Evolutionary conservation across 2,888 invertebrate species (phyloP).

Genomic region (Orchesellides sinensis): DNA sequence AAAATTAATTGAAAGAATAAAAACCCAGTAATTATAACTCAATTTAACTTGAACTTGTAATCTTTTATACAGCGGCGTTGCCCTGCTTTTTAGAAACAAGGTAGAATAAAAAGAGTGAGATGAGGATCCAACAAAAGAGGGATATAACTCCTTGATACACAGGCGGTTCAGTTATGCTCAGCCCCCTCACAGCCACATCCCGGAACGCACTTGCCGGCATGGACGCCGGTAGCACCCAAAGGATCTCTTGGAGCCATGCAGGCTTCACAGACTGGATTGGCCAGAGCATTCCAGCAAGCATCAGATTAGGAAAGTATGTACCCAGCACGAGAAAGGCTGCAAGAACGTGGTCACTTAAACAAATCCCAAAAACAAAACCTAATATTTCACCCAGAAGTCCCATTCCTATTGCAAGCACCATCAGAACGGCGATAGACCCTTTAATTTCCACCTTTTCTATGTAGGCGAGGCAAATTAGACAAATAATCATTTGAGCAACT

Average conservation of each 20-base stretch:
- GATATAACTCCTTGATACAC: neutral
- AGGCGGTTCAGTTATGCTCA: neutral
- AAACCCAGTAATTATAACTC: too few species aligned
- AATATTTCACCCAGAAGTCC: neutral
- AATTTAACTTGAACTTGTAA: too few species aligned
- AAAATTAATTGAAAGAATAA: too few species aligned
- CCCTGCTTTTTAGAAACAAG: neutral
- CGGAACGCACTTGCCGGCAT: neutral
- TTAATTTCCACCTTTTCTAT: neutral
- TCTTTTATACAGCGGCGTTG: neutral
- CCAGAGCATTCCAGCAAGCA: neutral
- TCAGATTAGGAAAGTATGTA: neutral
- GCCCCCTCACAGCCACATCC: neutral
- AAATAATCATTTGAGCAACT: neutral
- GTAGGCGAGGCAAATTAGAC: neutral
- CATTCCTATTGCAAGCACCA: neutral
- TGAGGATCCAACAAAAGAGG: neutral
- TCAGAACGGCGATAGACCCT: neutral
- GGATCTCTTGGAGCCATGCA: neutral
- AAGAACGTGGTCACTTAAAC: neutral
- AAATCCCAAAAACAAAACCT: neutral
- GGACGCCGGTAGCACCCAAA: neutral
- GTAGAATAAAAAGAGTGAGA: neutral
- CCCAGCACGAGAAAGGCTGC: neutral
- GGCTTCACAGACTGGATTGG: neutral